Evolutionary conservation across 2,888 invertebrate genomes (phyloP).

Genomic region (Diloba caeruleocephala): DNA sequence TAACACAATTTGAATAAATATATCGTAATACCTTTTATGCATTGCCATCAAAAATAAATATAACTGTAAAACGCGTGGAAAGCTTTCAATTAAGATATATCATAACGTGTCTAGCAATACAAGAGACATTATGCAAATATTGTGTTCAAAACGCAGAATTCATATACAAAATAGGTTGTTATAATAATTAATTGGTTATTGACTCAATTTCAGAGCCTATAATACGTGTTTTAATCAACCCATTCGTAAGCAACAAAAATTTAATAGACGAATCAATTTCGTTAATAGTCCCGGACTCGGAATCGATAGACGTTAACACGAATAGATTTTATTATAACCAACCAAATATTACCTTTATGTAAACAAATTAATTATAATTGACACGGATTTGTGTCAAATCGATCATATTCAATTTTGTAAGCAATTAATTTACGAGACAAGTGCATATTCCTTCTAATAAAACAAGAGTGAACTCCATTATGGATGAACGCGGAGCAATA

Average conservation of each 20-base stretch:
- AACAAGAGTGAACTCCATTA: conserved; percentile 71
- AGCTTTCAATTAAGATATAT: conserved; percentile 49
- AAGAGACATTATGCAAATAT: conserved; percentile 51
- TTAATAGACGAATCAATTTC: conserved; percentile 52
- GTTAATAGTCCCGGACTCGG: conserved; percentile 41
- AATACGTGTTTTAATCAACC: conserved; percentile 51
- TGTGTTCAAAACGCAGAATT: conserved; percentile 36
- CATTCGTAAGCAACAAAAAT: conserved; percentile 55
- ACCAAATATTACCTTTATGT: conserved; percentile 45
- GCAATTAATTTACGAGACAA: conserved; percentile 59
- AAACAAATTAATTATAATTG: conserved; percentile 45
- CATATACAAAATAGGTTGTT: conserved; percentile 58
- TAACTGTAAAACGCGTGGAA: conserved; percentile 20
- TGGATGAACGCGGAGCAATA: conserved; percentile 76
- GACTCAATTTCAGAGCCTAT: conserved; percentile 46
- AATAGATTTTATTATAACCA: conserved; percentile 36
- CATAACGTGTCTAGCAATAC: conserved; percentile 36
- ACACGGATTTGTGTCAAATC: conserved; percentile 41
- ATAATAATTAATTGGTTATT: conserved; percentile 66
- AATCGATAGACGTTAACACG: conserved; percentile 30
- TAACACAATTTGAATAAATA: conserved; percentile 40
- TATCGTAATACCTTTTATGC: conserved; percentile 13
- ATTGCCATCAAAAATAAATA: conserved; percentile 32
- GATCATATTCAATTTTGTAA: conserved; percentile 44
- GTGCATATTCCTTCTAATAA: conserved; percentile 66